Evolutionary conservation across 2,797 vertebrate species (phyloP).

Genomic region (Phyllotis vaccarum): DNA sequence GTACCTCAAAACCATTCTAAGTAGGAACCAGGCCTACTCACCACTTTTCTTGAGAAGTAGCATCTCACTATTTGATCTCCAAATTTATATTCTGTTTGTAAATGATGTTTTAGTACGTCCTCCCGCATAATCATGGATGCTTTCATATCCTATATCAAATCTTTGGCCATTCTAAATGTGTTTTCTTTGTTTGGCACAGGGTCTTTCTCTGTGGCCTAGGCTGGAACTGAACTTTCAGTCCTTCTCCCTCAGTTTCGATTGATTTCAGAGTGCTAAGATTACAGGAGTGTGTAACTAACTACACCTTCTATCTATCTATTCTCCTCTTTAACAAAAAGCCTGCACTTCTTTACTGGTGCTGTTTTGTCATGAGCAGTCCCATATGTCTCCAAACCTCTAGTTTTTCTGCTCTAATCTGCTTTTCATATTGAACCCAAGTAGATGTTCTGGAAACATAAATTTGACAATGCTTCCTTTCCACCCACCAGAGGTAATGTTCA

Average conservation of each 20-base stretch:
- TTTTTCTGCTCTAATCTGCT: background rate
- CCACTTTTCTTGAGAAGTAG: background rate
- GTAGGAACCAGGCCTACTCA: background rate
- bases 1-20: background rate
- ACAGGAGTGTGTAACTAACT: background rate
- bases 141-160: background rate
- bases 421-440: constrained; percentile 9
- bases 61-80: background rate
- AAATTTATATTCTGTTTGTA: constrained; percentile 8
- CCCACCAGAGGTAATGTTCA: background rate
- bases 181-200: background rate
- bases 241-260: background rate
- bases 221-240: background rate
- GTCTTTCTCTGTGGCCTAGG: background rate
- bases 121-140: background rate
- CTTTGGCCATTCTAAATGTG: background rate
- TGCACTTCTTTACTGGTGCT: constrained; percentile 36
- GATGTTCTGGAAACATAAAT: constrained; percentile 4
- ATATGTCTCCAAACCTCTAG: background rate
- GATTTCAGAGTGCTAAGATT: background rate
- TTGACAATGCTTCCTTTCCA: background rate
- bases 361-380: background rate
- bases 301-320: background rate
- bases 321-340: background rate
- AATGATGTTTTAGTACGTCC: background rate